phyloP scores from a whole-genome alignment of 2,888 invertebrate genomes.

The Agonopterix heracliana region DNA sequence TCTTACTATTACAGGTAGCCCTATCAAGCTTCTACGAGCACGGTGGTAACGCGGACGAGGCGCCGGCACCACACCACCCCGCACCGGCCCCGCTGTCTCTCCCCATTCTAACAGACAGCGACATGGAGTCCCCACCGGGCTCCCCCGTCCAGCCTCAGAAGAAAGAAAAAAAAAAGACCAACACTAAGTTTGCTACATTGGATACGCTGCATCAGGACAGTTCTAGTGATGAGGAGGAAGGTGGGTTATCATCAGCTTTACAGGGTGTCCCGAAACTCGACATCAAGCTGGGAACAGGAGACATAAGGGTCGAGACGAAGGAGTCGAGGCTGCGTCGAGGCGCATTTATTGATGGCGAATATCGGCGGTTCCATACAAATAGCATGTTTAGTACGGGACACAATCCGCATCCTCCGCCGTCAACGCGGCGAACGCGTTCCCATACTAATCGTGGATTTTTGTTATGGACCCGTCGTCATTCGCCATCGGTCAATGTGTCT shows the following conservation, averaged over 20 bases:
- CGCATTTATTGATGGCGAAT: too few species aligned
- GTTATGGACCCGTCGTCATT: too few species aligned
- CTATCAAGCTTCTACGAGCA: conserved; percentile 88
- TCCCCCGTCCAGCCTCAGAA: conserved; percentile 48
- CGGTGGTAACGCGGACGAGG: conserved; percentile 75
- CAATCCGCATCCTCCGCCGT: too few species aligned
- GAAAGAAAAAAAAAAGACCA: conserved; percentile 53
- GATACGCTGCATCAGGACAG: conserved; percentile 73
- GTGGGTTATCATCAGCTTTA: conserved; percentile 29
- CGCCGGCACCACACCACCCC: conserved; percentile 36
- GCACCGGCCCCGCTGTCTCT: conserved; percentile 33
- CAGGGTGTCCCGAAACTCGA: too few species aligned
- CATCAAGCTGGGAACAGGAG: too few species aligned
- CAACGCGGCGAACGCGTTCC: too few species aligned
- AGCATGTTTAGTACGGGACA: too few species aligned
- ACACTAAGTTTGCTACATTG: conserved; percentile 77
- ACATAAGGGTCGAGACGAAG: conserved; percentile 3
- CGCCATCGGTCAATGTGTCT: too few species aligned
- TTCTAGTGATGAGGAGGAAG: conserved; percentile 80
- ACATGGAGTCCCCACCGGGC: conserved; percentile 56
- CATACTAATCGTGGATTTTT: too few species aligned
- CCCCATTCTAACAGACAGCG: conserved; percentile 54
- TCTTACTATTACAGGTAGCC: conserved; percentile 78
- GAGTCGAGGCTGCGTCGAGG: too few species aligned
- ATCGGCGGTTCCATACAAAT: too few species aligned